These are phyloP conservation scores for Pseudorectes ferrugineus DNA, from an alignment of 2,113 vertebrate genomes.

Conservation along the genomic window DNA sequence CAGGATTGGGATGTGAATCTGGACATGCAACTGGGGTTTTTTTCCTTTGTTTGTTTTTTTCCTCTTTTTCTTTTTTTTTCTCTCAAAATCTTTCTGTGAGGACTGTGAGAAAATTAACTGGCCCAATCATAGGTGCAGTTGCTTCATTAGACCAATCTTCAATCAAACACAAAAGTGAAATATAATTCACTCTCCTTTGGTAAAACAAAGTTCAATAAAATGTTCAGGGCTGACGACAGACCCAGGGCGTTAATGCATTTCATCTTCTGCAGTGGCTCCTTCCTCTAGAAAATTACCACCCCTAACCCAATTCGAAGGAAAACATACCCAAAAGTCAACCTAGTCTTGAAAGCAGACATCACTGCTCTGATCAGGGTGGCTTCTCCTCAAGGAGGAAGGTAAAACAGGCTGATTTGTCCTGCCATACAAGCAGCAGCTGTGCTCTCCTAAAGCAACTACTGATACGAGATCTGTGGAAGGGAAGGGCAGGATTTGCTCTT, in stretches of 20 bases:
- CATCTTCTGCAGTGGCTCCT: not conserved
- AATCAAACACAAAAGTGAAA: not conserved
- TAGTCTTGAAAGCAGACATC: not conserved
- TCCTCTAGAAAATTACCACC: not conserved
- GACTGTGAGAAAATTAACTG: not conserved
- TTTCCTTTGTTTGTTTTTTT: rapidly evolving
- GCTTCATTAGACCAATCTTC: not conserved
- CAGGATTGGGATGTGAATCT: not conserved
- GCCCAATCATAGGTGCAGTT: not conserved
- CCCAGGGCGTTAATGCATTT: not conserved
- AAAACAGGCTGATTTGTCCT: not conserved
- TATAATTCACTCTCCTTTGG: not conserved
- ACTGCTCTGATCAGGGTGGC: not conserved
- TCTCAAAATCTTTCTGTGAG: not conserved
- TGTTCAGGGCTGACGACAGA: rapidly evolving
- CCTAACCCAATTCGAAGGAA: not conserved
- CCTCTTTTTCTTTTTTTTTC: rapidly evolving
- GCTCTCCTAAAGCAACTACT: not conserved
- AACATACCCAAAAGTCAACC: not conserved
- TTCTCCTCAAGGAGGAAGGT: not conserved
- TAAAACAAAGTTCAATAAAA: not conserved
- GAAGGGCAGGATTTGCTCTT: not conserved
- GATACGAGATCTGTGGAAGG: not conserved
- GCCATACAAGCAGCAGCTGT: not conserved
- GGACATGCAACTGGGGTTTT: not conserved